Evolutionary conservation across 2,888 invertebrate genomes (phyloP).

Genomic region (Cheilosia impressa): DNA sequence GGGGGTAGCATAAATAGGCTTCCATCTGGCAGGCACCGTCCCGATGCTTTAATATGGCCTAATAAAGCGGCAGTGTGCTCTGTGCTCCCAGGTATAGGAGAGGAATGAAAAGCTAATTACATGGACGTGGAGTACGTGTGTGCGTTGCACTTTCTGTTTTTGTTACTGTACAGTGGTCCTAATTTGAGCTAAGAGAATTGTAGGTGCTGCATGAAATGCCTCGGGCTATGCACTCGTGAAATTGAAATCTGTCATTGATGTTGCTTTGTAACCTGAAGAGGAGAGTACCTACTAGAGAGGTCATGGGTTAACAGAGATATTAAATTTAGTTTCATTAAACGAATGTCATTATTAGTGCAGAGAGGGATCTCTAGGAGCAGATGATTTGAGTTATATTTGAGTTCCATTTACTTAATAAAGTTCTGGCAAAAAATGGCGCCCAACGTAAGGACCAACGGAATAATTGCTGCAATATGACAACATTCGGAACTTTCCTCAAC

Average conservation of each 20-base stretch:
- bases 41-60: slow-evolving; percentile 55
- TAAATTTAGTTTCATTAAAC: no score
- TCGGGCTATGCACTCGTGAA: neutral
- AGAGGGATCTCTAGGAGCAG: no score
- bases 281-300: neutral
- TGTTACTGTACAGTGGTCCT: slow-evolving; percentile 12
- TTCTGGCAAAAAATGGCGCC: no score
- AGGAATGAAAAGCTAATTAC: slow-evolving; percentile 50
- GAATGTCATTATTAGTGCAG: no score
- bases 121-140: slow-evolving; percentile 21
- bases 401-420: no score
- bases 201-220: neutral
- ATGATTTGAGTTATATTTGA: no score
- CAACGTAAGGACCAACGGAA: no score
- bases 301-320: no score
- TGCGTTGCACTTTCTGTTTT: slow-evolving; percentile 30
- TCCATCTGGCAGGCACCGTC: slow-evolving; percentile 32
- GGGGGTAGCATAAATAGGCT: slow-evolving; percentile 16
- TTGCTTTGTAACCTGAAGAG: neutral
- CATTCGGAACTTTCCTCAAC: no score
- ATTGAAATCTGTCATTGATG: neutral
- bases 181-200: slow-evolving; percentile 20
- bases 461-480: no score
- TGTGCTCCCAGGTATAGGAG: slow-evolving; percentile 4
- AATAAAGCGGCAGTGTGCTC: slow-evolving; percentile 23